Evolutionary conservation across 2,797 vertebrate genomes (phyloP).

Genomic region (Limosa lapponica): DNA sequence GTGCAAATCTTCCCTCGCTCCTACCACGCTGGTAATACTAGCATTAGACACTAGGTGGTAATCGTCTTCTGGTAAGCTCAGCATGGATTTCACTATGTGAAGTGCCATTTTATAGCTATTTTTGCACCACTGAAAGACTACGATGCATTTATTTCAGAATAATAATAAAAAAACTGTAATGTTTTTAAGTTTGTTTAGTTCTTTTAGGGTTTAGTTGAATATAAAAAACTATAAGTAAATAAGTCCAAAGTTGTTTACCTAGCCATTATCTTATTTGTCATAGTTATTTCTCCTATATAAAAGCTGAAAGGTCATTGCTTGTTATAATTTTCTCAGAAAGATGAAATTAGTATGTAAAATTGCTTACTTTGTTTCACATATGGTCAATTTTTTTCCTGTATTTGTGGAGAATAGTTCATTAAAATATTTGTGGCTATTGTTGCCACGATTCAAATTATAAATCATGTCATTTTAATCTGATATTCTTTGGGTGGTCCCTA

Average conservation of each 20-base stretch:
- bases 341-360: neutral
- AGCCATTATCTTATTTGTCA: neutral
- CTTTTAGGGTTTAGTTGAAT: neutral
- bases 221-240: neutral
- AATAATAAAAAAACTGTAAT: neutral
- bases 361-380: neutral
- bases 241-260: neutral
- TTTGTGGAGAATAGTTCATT: neutral
- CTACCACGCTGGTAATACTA: neutral
- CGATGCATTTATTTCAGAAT: neutral
- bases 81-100: neutral
- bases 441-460: neutral
- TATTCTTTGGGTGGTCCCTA: neutral
- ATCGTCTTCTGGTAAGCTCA: conserved; percentile 12
- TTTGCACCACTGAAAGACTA: neutral
- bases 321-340: neutral
- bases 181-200: neutral
- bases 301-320: neutral
- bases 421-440: neutral
- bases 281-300: neutral
- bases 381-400: neutral
- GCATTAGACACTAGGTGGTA: conserved; percentile 38
- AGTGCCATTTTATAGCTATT: neutral
- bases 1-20: neutral
- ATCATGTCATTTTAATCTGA: neutral